Conservation (phyloP, 2,113 vertebrate genomes). For the Herpailurus yagouaroundi region DNA sequence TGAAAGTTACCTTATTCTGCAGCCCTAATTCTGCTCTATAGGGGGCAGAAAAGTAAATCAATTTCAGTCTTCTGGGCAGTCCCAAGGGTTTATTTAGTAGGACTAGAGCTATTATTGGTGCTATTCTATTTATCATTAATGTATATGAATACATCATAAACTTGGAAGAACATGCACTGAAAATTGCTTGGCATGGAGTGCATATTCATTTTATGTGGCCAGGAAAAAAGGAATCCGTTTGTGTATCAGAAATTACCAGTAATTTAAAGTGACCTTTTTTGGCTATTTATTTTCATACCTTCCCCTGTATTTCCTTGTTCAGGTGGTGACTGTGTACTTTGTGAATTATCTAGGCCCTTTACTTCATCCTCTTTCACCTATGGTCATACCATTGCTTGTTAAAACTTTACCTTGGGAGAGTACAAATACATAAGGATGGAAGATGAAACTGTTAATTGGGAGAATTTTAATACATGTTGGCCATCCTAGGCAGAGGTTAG, state of each 20-base stretch:
- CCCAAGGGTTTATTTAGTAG: not conserved
- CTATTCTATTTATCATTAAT: conserved; percentile 47
- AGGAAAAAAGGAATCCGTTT: conserved; percentile 33
- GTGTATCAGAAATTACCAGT: conserved; percentile 38
- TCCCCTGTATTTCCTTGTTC: not conserved
- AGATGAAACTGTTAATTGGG: not conserved
- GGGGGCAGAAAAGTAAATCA: not conserved
- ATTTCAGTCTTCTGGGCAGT: conserved; percentile 14
- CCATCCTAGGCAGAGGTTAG: not conserved
- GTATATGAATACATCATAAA: not conserved
- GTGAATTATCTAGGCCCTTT: not conserved
- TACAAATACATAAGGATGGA: not conserved
- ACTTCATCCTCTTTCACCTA: not conserved
- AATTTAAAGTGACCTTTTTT: conserved; percentile 21
- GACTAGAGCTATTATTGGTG: conserved; percentile 32
- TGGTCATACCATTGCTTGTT: not conserved
- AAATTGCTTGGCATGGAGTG: not conserved
- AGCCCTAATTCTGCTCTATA: not conserved
- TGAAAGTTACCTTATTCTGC: not conserved
- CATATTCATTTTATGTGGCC: conserved; percentile 38
- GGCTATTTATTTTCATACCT: conserved; percentile 6
- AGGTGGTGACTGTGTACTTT: not conserved
- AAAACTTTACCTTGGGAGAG: not conserved
- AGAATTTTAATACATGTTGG: not conserved
- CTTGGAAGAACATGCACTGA: not conserved